Percentiles rank a stretch among this genome's conserved stretches.
phyloP scores from a whole-genome alignment of 1,140 invertebrate genomes.

The Hylaeus volcanicus region DNA sequence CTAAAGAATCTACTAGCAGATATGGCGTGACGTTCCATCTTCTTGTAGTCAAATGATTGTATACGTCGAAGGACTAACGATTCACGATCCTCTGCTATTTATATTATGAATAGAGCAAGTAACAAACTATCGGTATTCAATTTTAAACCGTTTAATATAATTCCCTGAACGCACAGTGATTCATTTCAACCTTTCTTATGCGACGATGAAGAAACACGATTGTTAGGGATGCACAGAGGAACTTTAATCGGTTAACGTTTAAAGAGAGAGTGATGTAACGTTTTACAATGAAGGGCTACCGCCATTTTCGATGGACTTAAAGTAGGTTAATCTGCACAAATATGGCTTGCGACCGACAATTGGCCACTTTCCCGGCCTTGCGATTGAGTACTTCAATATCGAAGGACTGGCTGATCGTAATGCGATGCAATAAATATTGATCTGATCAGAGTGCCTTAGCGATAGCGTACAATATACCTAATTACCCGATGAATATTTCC shows the following conservation, averaged over 20 bases:
- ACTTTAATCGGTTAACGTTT: background rate
- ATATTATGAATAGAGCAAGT: no score
- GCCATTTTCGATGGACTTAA: conserved; percentile 8
- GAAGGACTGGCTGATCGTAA: conserved; percentile 12
- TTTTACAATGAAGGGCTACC: conserved; percentile 4
- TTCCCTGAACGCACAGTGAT: no score
- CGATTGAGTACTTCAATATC: conserved; percentile 20
- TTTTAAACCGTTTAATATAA: no score
- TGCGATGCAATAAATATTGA: conserved; percentile 22
- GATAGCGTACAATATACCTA: background rate
- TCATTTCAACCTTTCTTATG: no score
- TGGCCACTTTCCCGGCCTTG: conserved; percentile 31
- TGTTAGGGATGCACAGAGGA: background rate
- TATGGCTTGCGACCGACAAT: conserved; percentile 25
- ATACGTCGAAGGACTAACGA: no score
- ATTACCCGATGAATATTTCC: no score
- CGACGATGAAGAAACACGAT: no score
- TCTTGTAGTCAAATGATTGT: no score
- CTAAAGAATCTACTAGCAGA: no score
- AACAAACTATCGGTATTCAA: no score
- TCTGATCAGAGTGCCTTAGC: background rate
- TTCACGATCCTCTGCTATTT: no score
- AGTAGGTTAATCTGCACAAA: conserved; percentile 35
- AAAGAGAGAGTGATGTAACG: background rate
- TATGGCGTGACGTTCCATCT: no score